Conservation (phyloP, 92 coral and sea anemone species). For the Palythoa grandis region DNA sequence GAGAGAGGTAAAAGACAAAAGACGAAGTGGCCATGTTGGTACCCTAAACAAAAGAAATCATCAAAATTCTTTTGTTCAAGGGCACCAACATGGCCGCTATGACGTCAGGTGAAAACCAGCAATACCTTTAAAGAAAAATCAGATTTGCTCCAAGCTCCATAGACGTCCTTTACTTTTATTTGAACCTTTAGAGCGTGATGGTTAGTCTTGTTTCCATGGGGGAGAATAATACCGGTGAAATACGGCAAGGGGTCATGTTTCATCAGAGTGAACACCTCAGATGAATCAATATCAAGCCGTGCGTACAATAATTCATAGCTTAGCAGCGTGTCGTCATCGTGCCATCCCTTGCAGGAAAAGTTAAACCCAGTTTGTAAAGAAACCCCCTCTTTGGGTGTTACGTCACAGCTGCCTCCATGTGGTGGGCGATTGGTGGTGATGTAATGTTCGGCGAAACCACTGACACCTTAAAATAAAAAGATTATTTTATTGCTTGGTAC, state of each 20-base stretch:
- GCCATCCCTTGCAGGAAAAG: slow-evolving; percentile 77
- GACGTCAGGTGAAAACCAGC: too few species aligned
- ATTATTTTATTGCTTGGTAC: not conserved
- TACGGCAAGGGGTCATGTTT: slow-evolving; percentile 73
- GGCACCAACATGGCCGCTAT: too few species aligned
- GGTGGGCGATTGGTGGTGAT: slow-evolving; percentile 80
- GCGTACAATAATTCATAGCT: slow-evolving; percentile 69
- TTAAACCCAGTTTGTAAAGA: slow-evolving; percentile 67
- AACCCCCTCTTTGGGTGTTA: slow-evolving; percentile 66
- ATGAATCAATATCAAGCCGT: slow-evolving; percentile 17
- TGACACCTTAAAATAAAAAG: slow-evolving; percentile 47
- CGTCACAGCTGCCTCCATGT: slow-evolving; percentile 69
- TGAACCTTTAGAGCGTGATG: slow-evolving; percentile 42
- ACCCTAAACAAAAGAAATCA: too few species aligned
- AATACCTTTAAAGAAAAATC: slow-evolving; percentile 60
- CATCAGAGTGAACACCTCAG: slow-evolving; percentile 47
- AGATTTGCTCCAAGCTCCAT: slow-evolving; percentile 61
- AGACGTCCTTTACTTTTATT: slow-evolving; percentile 76
- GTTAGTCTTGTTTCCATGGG: slow-evolving; percentile 64
- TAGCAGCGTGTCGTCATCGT: slow-evolving; percentile 81
- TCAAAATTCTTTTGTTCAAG: too few species aligned
- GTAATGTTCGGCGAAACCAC: slow-evolving; percentile 70
- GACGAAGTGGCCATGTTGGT: too few species aligned
- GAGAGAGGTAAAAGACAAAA: too few species aligned
- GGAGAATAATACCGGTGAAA: slow-evolving; percentile 53